Evolutionary conservation across 2,888 invertebrate genomes (phyloP).

Genomic region (Orchesellides sinensis): DNA sequence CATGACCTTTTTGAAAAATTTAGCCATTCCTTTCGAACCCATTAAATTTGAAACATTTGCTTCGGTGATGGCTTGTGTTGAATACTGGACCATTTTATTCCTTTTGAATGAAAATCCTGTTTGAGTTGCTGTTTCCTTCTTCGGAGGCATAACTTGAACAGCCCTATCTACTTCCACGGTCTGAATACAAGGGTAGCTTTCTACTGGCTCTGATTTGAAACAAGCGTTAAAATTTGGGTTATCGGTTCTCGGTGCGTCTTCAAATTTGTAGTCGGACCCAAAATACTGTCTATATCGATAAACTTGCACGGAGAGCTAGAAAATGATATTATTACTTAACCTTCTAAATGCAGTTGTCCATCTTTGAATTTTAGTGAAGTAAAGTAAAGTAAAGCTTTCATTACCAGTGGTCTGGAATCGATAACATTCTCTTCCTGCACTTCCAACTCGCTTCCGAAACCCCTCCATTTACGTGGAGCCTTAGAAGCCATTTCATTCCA

Average conservation of each 20-base stretch:
- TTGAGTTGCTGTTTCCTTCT: conserved; percentile 64
- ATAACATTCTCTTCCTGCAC: conserved; percentile 68
- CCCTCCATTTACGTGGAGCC: conserved; percentile 71
- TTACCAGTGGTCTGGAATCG: conserved; percentile 71
- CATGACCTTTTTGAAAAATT: conserved; percentile 64
- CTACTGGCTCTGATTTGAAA: conserved; percentile 65
- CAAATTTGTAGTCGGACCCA: conserved; percentile 59
- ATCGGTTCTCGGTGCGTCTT: conserved; percentile 50
- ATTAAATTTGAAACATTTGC: conserved; percentile 64
- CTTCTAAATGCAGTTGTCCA: conserved; percentile 1
- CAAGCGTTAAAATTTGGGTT: conserved; percentile 41
- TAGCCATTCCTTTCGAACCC: conserved; percentile 59
- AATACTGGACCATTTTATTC: conserved; percentile 73
- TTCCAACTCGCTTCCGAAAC: conserved; percentile 72
- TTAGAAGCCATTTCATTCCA: conserved; percentile 73
- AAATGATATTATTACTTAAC: too few relatives aligned
- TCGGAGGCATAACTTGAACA: conserved; percentile 70
- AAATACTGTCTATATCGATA: conserved; percentile 55
- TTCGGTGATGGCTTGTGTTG: conserved; percentile 61
- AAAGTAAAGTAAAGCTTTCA: background rate
- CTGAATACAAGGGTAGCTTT: conserved; percentile 58
- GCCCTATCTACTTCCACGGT: conserved; percentile 67
- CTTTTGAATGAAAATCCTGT: conserved; percentile 73
- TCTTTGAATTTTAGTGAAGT: background rate
- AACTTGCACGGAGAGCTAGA: conserved; percentile 55